phyloP scores from a whole-genome alignment of 2,113 vertebrate genomes.

The Chaetodon trifascialis region DNA sequence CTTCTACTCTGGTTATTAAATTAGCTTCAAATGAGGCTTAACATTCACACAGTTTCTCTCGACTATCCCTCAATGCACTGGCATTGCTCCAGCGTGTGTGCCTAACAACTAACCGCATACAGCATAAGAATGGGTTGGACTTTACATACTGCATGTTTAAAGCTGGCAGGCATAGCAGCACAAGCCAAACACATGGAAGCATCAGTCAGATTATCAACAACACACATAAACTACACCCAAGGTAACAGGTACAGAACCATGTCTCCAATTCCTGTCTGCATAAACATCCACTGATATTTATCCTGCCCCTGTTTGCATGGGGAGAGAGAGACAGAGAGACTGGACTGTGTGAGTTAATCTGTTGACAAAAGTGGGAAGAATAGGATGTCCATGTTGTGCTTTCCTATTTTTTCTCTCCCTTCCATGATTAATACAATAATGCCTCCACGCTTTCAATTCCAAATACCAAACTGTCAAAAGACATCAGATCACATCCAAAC shows the following conservation, averaged over 20 bases:
- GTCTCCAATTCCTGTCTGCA: neutral
- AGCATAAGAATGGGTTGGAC: neutral
- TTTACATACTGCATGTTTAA: neutral
- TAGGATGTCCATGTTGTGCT: conserved; percentile 53
- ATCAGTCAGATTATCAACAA: neutral
- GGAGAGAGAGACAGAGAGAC: neutral
- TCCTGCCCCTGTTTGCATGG: conserved; percentile 7
- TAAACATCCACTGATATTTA: neutral
- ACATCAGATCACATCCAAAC: conserved; percentile 60
- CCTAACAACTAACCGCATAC: neutral
- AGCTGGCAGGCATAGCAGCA: neutral
- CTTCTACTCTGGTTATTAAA: no score
- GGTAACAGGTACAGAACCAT: neutral
- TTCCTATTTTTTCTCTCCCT: conserved; percentile 48
- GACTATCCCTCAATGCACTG: no score
- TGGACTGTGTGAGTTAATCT: conserved; percentile 13
- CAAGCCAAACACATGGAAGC: neutral
- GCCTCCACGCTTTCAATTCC: conserved; percentile 63
- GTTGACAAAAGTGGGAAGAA: conserved; percentile 50
- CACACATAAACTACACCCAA: neutral
- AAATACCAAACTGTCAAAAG: conserved; percentile 75
- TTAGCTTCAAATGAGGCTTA: no score
- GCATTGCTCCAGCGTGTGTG: no score
- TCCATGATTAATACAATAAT: conserved; percentile 70
- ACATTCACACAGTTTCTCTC: no score